These are phyloP conservation scores for Dimorphilus gyrociliatus DNA, from an alignment of 2,888 invertebrate genomes.

Conservation along the genomic window DNA sequence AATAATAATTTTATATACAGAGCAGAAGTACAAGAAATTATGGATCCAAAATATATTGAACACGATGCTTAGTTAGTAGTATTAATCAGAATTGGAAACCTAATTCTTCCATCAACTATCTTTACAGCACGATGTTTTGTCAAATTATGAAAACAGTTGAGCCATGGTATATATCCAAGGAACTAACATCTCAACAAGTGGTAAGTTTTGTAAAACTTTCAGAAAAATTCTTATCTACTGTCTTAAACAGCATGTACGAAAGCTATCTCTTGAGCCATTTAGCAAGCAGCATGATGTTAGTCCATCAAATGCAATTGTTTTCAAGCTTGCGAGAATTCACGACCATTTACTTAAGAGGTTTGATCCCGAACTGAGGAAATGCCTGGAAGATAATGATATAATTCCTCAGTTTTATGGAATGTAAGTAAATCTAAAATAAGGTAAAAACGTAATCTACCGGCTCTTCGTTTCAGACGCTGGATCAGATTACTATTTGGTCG, in stretches of 20 bases:
- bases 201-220: conserved; percentile 9
- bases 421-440: too few species aligned
- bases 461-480: conserved; percentile 51
- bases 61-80: conserved; percentile 59
- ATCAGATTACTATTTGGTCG: conserved; percentile 62
- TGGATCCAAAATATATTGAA: conserved; percentile 54
- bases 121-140: conserved; percentile 37
- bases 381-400: conserved; percentile 55
- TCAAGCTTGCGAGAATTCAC: conserved; percentile 39
- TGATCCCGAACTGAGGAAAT: conserved; percentile 48
- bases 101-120: conserved; percentile 2
- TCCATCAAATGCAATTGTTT: conserved; percentile 37
- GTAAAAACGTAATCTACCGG: conserved; percentile 1
- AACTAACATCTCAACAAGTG: conserved; percentile 13
- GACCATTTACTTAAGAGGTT: conserved; percentile 50
- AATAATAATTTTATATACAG: conserved; percentile 44
- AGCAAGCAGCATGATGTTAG: conserved; percentile 33
- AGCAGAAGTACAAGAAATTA: conserved; percentile 47
- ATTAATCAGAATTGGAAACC: too few species aligned
- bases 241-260: too few species aligned
- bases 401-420: conserved; percentile 71
- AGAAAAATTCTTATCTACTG: too few species aligned
- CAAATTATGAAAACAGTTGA: conserved; percentile 40
- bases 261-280: conserved; percentile 37
- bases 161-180: conserved; percentile 39